Percentiles rank a stretch among this genome's conserved stretches.
Conservation (phyloP, 2,888 invertebrate species). For the Lasius fuliginosus region DNA sequence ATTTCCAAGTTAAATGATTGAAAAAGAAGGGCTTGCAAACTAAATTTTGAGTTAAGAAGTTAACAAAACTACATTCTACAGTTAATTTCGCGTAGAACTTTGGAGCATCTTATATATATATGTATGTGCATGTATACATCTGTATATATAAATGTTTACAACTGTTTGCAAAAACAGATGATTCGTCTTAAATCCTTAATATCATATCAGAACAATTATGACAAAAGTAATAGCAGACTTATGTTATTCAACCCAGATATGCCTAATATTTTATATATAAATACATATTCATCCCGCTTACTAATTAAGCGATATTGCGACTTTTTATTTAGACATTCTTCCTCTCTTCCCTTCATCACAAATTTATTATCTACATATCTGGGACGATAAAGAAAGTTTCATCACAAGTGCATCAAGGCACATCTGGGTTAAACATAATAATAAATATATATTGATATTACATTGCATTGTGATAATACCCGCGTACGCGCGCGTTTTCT, state of each 20-base stretch:
- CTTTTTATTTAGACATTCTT: not conserved
- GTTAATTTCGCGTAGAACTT: not conserved
- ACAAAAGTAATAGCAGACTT: conserved; percentile 36
- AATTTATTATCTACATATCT: conserved; percentile 31
- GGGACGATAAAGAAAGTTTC: not conserved
- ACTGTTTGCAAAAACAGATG: conserved; percentile 48
- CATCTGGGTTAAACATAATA: conserved; percentile 38
- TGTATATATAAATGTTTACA: conserved; percentile 24
- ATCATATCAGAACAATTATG: conserved; percentile 43
- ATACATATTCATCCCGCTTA: conserved; percentile 15
- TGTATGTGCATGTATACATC: not conserved
- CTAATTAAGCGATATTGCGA: conserved; percentile 16
- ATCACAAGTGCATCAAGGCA: conserved; percentile 33
- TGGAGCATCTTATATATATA: not conserved
- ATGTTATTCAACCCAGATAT: conserved; percentile 45
- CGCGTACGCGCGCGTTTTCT: conserved; percentile 4
- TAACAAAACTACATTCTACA: not conserved
- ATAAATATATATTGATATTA: conserved; percentile 8
- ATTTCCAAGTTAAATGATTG: not conserved
- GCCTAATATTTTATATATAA: conserved; percentile 16
- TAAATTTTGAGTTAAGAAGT: not conserved
- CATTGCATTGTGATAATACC: conserved; percentile 39
- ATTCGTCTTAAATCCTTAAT: conserved; percentile 28
- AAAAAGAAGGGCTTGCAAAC: not conserved
- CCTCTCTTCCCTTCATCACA: not conserved